Evolutionary conservation across 1,140 invertebrate species (phyloP), one percentile per base, ranked within the genome.

Genomic region (Asbolus verrucosus): DNA sequence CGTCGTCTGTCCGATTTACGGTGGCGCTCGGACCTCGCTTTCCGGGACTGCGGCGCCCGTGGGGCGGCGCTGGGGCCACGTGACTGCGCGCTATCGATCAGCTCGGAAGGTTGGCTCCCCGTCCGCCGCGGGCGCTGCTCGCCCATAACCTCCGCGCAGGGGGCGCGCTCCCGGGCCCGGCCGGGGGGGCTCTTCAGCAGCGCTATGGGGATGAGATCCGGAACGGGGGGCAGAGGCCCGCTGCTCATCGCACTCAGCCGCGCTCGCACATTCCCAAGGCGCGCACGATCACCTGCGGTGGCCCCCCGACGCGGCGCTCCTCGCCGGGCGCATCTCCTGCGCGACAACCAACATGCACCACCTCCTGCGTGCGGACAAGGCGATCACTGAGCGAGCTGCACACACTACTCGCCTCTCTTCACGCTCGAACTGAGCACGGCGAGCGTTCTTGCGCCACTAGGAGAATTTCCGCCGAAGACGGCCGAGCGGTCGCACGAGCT

Each of bases 1-100:
- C 80, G 77, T 74, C 78, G 76, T 73, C 78, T 75, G 67, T 81
- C 79, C 77, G 80, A 80, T 79, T 81, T 81, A 78, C 79, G 76
- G 73, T 77, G 79, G 74, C 78, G 77, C 73, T 75, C 73, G 39
- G 70, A 66, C 70, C 73, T 70, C 59, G 74, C 74, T 76, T 78
- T 78, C 76, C 74, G 76, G 75, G 77, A 71, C 71, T 69, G 74
- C 70, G 75, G 73, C 71, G 77, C 41, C 68, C 71, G 78, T 65
- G 73, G 77, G 76, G 77, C 79, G 75, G 76, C 77, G 67, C 73
- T 79, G 75, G 65, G 68, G 59, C 78, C 80, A 81, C 79, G 79
- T 80, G 79, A 80, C 75, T 72, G 73, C 46, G 70, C 71, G 46
- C 71, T 75, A 80, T 79, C 78, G 78, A 80, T 79, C 72, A 77